A percentile compares a stretch with the other conserved stretches of the same genome.
Conservation (phyloP, 2,888 invertebrate species). For the Baccha elongata region DNA sequence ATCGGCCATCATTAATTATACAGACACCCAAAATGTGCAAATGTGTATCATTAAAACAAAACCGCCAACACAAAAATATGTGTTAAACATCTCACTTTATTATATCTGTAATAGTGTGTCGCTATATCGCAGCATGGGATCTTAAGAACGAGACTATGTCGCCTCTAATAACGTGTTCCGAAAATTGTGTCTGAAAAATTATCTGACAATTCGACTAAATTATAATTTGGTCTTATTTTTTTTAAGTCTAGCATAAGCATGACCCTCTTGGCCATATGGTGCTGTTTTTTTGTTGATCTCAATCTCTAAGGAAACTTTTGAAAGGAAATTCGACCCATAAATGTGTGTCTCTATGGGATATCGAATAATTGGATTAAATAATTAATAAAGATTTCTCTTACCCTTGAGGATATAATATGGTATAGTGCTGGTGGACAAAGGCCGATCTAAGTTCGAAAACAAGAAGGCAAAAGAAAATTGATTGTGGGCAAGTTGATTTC, state of each 20-base stretch:
- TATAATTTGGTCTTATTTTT: conserved; percentile 48
- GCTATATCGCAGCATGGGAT: not conserved
- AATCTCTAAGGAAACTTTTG: conserved; percentile 24
- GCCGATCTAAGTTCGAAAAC: no score
- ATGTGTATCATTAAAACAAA: not conserved
- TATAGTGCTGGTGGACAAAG: not conserved
- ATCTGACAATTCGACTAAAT: conserved; percentile 25
- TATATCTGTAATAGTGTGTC: no score
- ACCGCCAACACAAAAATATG: not conserved
- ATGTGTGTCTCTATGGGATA: no score
- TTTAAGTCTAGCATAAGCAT: no score
- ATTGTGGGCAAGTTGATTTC: conserved; percentile 1
- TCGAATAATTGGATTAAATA: conserved; percentile 22
- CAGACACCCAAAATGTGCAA: conserved; percentile 9
- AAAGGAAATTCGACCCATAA: not conserved
- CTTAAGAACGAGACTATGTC: conserved; percentile 21
- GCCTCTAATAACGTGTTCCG: conserved; percentile 14
- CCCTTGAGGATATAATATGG: no score
- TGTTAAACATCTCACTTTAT: conserved; percentile 31
- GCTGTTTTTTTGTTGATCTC: not conserved
- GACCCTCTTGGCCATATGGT: conserved; percentile 1
- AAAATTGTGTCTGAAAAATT: conserved; percentile 45
- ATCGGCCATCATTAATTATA: no score
- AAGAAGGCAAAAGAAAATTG: not conserved
- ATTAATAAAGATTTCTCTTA: conserved; percentile 26